Evolutionary conservation across 2,888 invertebrate species (phyloP), one percentile per base, ranked within the genome.

Genomic region (Cheiracanthium punctorium): DNA sequence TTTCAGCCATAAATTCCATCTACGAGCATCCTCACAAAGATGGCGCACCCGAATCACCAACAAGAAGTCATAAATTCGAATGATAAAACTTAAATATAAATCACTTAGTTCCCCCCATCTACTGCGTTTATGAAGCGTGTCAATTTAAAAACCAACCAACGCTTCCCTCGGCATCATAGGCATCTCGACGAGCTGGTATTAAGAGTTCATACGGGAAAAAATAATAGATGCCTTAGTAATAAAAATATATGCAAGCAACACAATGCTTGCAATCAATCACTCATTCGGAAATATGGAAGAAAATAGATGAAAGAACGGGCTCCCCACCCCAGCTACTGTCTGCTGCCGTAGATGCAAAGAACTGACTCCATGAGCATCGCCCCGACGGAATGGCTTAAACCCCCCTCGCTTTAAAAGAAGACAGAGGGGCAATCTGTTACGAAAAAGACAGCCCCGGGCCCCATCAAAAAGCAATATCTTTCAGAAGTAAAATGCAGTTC

Each of bases 201-300:
- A 37, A 37, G 37, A 37, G 37, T 37, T 37, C 12, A 37, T 72
- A 28, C 72, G 64, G 58, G 32, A 29, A 33, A 33, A 7, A 48
- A 0, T n/a, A n/a, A n/a, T 28, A 8, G 30, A 65, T 65, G 64
- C 24, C 43, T 28, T 20, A 64, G 12, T 28, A 72, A 41, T 2
- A 41, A 43, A 29, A 37, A 30, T 29, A 17, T 67, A 5, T 37
- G 20, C 48, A 28, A 43, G 41, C 29, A 33, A 10, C 41, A 80
- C 29, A 80, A 80, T 65, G 37, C 67, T 8, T n/a, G 80, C 65
- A 32, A 80, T 80, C 72, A 72, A 80, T 80, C 80, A 80, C 28
- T 72, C 80, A 73, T 80, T 72, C 65, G 65, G 71, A 80, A 41
- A 71, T 71, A 33, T 32, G 37, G 1, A 17, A n/a, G 29, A 71